These are phyloP conservation scores for Tympanoctomys barrerae DNA, from an alignment of 2,797 vertebrate species.

Conservation along the genomic window DNA sequence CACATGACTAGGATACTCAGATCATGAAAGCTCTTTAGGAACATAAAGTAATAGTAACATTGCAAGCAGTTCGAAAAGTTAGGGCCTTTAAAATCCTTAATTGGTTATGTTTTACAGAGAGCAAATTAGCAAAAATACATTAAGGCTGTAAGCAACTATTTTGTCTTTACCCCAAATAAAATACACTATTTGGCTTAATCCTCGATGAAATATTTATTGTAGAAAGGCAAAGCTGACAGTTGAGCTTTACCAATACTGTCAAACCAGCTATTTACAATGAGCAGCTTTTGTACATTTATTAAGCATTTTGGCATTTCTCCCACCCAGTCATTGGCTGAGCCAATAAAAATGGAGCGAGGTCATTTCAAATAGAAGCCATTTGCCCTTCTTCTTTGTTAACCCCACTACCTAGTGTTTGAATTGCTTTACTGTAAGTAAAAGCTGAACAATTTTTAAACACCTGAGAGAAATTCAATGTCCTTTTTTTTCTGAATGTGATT, in stretches of 20 bases:
- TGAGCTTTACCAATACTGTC: background rate
- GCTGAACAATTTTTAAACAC: background rate
- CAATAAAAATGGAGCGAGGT: background rate
- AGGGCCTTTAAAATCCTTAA: constrained; percentile 55
- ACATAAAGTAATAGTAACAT: constrained; percentile 59
- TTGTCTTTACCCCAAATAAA: constrained; percentile 28
- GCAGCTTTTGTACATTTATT: background rate
- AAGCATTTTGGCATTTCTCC: background rate
- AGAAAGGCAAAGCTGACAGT: constrained; percentile 8
- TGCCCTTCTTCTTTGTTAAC: constrained; percentile 29
- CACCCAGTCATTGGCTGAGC: background rate
- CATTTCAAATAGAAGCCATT: constrained; percentile 20
- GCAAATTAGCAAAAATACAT: constrained; percentile 47
- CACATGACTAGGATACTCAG: constrained; percentile 8
- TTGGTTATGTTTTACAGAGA: constrained; percentile 40
- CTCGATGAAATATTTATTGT: constrained; percentile 39
- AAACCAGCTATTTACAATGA: background rate
- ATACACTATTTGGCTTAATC: background rate
- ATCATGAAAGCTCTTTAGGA: constrained; percentile 55
- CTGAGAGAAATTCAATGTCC: background rate
- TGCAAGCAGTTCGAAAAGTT: constrained; percentile 66
- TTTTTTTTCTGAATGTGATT: background rate
- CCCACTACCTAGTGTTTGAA: background rate
- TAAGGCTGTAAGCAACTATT: constrained; percentile 31
- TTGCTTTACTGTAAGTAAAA: background rate